A percentile compares a stretch with the other conserved stretches of the same genome.
Evolutionary conservation across 2,113 vertebrate species (phyloP).

Genomic region (Amazona guildingii): DNA sequence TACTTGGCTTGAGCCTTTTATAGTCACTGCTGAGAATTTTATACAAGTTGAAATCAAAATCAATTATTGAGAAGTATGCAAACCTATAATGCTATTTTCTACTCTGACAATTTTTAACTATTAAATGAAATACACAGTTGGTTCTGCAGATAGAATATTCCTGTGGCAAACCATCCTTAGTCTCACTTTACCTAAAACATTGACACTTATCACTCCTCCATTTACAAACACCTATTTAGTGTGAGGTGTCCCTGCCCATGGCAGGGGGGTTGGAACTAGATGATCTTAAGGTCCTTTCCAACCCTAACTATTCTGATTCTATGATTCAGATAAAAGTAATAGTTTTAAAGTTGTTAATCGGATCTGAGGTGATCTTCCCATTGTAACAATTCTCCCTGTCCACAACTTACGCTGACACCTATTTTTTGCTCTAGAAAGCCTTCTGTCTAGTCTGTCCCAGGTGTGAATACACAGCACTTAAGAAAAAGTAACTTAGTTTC

Average conservation of each 20-base stretch:
- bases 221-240: background rate
- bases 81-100: background rate
- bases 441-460: background rate
- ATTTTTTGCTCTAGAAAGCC: background rate
- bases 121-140: background rate
- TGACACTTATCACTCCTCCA: background rate
- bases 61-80: constrained; percentile 2
- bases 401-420: background rate
- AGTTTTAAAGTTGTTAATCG: background rate
- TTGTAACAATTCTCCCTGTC: background rate
- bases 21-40: background rate
- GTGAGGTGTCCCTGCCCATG: too few species aligned
- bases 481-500: background rate
- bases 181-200: background rate
- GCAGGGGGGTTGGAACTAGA: too few species aligned
- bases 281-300: too few species aligned
- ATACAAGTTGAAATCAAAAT: constrained; percentile 29
- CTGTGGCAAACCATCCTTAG: background rate
- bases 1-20: background rate
- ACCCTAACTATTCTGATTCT: too few species aligned
- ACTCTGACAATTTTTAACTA: background rate
- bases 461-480: background rate
- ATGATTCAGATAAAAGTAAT: background rate
- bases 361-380: background rate
- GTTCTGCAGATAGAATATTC: background rate